Conservation (phyloP, 2,113 vertebrate genomes). For the Lanius ludovicianus region DNA sequence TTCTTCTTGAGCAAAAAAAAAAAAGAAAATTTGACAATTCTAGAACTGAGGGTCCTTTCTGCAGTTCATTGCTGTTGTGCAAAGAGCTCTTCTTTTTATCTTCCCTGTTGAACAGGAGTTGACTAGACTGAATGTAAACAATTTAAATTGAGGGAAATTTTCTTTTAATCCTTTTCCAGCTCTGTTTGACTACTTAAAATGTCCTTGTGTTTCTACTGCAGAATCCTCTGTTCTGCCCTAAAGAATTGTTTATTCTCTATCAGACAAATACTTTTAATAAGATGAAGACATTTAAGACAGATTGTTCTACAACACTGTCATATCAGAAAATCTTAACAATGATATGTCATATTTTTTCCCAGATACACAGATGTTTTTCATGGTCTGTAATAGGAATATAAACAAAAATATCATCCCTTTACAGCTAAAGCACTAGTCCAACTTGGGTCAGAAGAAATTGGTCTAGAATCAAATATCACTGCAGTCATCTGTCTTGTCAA, state of each 20-base stretch:
- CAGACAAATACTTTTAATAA: not conserved
- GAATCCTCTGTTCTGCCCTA: not conserved
- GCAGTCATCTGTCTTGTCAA: conserved; percentile 14
- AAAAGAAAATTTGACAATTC: not conserved
- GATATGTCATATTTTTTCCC: not conserved
- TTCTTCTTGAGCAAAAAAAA: not conserved
- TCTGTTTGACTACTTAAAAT: not conserved
- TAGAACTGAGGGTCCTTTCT: not conserved
- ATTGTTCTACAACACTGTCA: not conserved
- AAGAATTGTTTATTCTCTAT: not conserved
- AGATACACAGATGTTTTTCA: not conserved
- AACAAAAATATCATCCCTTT: not conserved
- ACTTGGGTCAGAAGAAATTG: not conserved
- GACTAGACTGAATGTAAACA: not conserved
- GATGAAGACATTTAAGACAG: not conserved
- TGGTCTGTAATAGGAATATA: not conserved
- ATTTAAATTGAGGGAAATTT: not conserved
- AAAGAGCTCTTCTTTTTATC: not conserved
- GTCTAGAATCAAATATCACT: not conserved
- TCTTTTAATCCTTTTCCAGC: not conserved
- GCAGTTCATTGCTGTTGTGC: not conserved
- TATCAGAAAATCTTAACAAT: not conserved
- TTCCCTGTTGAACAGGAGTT: not conserved
- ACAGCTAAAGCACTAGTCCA: not conserved
- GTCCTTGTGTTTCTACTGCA: not conserved